A percentile compares a stretch with the other conserved stretches of the same genome.
Conservation (phyloP, 2,113 vertebrate species). For the Rallus limicola region DNA sequence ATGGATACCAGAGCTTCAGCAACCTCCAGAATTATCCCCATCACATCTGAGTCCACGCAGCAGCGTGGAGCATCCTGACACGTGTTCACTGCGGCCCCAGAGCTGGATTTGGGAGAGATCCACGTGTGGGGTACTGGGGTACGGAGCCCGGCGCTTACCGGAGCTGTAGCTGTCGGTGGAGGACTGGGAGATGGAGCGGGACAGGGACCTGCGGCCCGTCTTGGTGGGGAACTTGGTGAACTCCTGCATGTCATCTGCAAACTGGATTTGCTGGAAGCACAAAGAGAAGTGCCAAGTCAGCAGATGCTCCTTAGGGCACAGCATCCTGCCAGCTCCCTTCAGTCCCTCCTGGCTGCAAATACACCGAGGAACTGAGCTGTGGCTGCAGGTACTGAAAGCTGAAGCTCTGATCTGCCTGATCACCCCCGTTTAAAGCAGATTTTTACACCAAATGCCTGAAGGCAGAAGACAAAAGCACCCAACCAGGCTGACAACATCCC, state of each 20-base stretch:
- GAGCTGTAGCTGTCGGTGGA: slow-evolving; percentile 99
- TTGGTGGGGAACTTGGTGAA: slow-evolving; percentile 97
- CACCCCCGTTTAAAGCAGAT: background rate
- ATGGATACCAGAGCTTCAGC: background rate
- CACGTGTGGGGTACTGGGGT: rapidly evolving
- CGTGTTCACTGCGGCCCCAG: rapidly evolving
- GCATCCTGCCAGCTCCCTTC: background rate
- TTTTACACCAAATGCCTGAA: background rate
- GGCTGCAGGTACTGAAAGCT: background rate
- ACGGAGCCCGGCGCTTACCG: slow-evolving; percentile 75
- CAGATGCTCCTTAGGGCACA: rapidly evolving
- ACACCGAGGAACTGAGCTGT: background rate
- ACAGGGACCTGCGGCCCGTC: slow-evolving; percentile 92
- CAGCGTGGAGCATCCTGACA: background rate
- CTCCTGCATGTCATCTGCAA: slow-evolving; percentile 98
- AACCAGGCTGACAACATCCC: background rate
- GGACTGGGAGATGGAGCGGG: slow-evolving; percentile 97
- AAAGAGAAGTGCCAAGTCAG: background rate
- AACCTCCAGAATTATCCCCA: background rate
- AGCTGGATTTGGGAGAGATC: rapidly evolving
- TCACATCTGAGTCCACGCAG: background rate
- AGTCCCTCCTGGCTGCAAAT: background rate
- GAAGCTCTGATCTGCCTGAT: background rate
- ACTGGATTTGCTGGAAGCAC: slow-evolving; percentile 88
- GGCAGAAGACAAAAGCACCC: background rate